Conservation (phyloP, 1,140 invertebrate species). For the Scaptomyza montana region DNA sequence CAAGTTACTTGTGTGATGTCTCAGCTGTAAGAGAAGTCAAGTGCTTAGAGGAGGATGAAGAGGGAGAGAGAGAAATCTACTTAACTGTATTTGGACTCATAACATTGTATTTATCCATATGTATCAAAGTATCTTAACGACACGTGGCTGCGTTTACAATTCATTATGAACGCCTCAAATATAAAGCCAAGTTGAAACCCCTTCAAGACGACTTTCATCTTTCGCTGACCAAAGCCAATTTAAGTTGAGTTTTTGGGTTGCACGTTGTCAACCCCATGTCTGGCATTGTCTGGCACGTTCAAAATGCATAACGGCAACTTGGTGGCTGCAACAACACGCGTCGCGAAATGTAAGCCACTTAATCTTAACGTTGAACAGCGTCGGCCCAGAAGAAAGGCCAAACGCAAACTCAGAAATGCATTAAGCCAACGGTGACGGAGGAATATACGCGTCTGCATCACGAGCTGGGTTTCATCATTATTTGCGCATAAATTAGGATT, state of each 20-base stretch:
- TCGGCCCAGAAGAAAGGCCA: constrained; percentile 49
- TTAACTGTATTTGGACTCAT: constrained; percentile 22
- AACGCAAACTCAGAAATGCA: constrained; percentile 36
- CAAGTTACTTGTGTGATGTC: constrained; percentile 2
- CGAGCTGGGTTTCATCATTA: constrained; percentile 70
- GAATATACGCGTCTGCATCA: constrained; percentile 27
- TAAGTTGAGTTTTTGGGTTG: constrained; percentile 16
- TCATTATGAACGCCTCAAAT: constrained; percentile 65
- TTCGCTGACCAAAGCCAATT: constrained; percentile 65
- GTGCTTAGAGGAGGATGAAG: constrained; percentile 1
- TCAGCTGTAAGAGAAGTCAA: constrained; percentile 9
- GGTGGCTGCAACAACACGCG: constrained; percentile 52
- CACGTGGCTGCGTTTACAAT: constrained; percentile 78
- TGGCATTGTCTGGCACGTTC: constrained; percentile 47
- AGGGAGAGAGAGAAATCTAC: constrained; percentile 6
- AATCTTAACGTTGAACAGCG: constrained; percentile 53
- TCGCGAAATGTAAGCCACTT: constrained; percentile 69
- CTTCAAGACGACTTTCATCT: constrained; percentile 49
- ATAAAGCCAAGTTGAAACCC: constrained; percentile 39
- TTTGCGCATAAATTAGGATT: constrained; percentile 82
- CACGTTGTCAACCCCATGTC: constrained; percentile 46
- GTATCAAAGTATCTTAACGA: neutral
- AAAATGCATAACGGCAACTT: constrained; percentile 70
- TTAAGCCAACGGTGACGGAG: constrained; percentile 13
- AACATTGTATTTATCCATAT: neutral